These are phyloP conservation scores for Lasioglossum leucozonium DNA, from an alignment of 2,888 invertebrate species.

Conservation along the genomic window DNA sequence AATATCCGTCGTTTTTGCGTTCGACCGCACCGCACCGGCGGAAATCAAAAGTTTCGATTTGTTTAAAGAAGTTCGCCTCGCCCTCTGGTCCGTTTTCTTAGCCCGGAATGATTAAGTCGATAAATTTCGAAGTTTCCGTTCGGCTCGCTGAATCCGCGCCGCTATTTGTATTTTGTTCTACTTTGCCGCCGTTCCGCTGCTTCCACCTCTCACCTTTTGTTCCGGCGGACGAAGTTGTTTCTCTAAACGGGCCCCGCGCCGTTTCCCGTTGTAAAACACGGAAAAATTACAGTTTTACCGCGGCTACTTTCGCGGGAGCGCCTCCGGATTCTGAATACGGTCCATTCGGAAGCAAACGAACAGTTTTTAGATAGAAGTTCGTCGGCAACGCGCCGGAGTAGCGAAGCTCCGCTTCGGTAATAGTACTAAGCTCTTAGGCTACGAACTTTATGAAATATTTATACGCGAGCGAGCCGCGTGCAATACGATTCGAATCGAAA, in stretches of 20 bases:
- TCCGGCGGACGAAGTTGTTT: not conserved
- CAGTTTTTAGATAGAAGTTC: not conserved
- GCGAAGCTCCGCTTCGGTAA: not conserved
- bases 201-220: not conserved
- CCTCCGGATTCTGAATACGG: not conserved
- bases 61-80: slow-evolving; percentile 9
- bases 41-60: slow-evolving; percentile 35
- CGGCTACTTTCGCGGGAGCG: not conserved
- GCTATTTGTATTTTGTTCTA: slow-evolving; percentile 21
- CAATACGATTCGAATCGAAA: not conserved
- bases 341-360: not conserved
- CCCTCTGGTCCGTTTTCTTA: slow-evolving; percentile 13
- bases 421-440: not conserved
- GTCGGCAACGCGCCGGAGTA: too few relatives aligned
- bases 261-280: slow-evolving; percentile 9
- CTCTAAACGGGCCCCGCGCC: slow-evolving; percentile 11
- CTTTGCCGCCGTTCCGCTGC: slow-evolving; percentile 8
- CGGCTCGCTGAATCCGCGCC: not conserved
- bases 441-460: not conserved
- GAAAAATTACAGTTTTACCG: slow-evolving; percentile 3
- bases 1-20: not conserved
- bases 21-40: not conserved
- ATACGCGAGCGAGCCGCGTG: not conserved
- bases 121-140: slow-evolving; percentile 40
- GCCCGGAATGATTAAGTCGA: slow-evolving; percentile 43